Conservation (phyloP, 2,797 vertebrate species). For the Aythya fuligula region DNA sequence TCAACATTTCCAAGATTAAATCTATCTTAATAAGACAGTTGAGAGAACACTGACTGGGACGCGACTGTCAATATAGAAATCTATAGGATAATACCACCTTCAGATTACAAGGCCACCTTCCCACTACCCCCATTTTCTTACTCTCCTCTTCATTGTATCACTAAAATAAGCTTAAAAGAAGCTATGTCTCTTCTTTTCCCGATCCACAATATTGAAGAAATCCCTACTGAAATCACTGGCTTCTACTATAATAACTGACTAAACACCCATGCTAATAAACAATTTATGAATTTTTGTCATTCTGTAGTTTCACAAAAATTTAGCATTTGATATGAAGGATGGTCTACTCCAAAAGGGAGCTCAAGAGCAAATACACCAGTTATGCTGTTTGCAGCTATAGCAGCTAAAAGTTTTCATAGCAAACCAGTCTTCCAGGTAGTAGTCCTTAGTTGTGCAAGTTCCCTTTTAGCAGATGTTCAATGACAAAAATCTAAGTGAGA, state of each 20-base stretch:
- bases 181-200: background rate
- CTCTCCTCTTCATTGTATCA: background rate
- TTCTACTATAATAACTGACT: background rate
- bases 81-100: background rate
- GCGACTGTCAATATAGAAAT: background rate
- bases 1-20: background rate
- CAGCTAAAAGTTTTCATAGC: background rate
- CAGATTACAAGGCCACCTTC: background rate
- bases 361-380: accelerated
- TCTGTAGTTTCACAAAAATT: background rate
- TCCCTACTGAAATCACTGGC: background rate
- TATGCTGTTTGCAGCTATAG: background rate
- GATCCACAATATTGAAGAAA: background rate
- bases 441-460: background rate
- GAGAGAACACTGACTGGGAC: background rate
- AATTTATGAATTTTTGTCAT: background rate
- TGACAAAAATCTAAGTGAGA: background rate
- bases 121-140: background rate
- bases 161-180: background rate
- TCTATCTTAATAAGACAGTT: background rate
- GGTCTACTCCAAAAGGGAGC: background rate
- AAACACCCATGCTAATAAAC: background rate
- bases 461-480: background rate
- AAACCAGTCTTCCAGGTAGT: background rate
- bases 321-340: background rate